phyloP scores from a whole-genome alignment of 2,797 vertebrate species.

The Darevskia nairensis region DNA sequence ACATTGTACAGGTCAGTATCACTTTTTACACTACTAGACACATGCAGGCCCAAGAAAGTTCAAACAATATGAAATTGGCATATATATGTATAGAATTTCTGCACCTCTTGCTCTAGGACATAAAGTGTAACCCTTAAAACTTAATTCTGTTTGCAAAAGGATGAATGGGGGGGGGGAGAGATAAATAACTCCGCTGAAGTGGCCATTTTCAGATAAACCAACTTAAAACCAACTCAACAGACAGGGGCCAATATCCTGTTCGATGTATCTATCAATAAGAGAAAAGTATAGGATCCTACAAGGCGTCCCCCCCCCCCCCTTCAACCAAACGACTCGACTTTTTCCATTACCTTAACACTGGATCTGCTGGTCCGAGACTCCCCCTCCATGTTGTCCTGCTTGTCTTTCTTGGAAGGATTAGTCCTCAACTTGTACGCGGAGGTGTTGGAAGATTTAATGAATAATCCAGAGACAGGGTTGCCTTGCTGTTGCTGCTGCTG shows the following conservation, averaged over 20 bases:
- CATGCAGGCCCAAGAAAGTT: background rate
- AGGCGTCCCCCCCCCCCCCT: too few relatives aligned
- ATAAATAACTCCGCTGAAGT: background rate
- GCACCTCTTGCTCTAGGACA: background rate
- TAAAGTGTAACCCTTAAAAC: background rate
- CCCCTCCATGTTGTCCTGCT: conserved; percentile 74
- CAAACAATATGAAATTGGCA: background rate
- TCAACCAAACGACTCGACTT: too few relatives aligned
- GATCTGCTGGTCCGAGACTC: conserved; percentile 72
- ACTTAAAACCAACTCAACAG: background rate
- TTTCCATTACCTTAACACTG: conserved; percentile 74
- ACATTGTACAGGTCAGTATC: background rate
- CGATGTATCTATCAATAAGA: background rate
- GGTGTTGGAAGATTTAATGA: conserved; percentile 86
- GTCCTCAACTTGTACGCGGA: conserved; percentile 88
- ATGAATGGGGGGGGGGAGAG: too few relatives aligned
- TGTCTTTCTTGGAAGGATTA: conserved; percentile 77
- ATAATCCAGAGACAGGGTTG: conserved; percentile 89
- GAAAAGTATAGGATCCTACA: background rate
- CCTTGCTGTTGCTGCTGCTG: conserved; percentile 82
- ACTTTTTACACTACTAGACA: background rate
- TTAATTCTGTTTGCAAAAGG: background rate
- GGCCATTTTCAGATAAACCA: background rate
- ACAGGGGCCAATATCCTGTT: background rate
- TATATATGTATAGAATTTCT: too few relatives aligned